Evolutionary conservation across 2,797 vertebrate species (phyloP).

Genomic region (Lacerta viridis): DNA sequence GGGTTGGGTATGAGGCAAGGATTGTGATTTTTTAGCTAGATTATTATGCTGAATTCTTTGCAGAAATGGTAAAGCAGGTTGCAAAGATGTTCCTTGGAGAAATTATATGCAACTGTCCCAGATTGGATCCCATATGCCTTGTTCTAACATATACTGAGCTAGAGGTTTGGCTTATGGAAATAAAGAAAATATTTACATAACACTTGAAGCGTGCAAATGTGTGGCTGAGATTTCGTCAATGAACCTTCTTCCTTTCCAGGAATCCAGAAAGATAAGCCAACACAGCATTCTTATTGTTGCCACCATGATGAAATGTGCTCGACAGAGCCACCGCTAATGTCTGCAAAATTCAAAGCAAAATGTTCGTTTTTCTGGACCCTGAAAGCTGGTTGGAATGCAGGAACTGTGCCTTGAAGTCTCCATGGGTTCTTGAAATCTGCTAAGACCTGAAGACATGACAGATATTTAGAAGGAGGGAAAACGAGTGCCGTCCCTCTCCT

Average conservation of each 20-base stretch:
- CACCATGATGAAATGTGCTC: not conserved
- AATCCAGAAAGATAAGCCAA: not conserved
- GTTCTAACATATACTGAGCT: not conserved
- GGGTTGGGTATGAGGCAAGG: not conserved
- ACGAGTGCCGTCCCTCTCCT: not conserved
- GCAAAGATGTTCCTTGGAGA: not conserved
- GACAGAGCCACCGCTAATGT: too few relatives aligned
- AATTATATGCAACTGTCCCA: not conserved
- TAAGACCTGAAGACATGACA: not conserved
- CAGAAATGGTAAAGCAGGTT: not conserved
- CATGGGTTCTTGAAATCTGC: not conserved
- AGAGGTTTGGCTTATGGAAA: not conserved
- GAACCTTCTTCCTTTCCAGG: not conserved
- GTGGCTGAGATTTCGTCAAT: not conserved
- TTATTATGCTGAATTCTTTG: not conserved
- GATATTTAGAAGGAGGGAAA: not conserved
- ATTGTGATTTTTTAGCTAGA: not conserved
- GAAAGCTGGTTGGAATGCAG: not conserved
- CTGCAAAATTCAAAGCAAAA: not conserved
- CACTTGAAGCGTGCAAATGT: not conserved
- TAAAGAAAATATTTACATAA: constrained; percentile 18
- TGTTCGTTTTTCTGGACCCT: too few relatives aligned
- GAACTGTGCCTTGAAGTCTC: not conserved
- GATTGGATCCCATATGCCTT: not conserved
- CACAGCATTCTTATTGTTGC: not conserved